Evolutionary conservation across 1,140 invertebrate genomes (phyloP).

Genomic region (Drosophila navojoa): DNA sequence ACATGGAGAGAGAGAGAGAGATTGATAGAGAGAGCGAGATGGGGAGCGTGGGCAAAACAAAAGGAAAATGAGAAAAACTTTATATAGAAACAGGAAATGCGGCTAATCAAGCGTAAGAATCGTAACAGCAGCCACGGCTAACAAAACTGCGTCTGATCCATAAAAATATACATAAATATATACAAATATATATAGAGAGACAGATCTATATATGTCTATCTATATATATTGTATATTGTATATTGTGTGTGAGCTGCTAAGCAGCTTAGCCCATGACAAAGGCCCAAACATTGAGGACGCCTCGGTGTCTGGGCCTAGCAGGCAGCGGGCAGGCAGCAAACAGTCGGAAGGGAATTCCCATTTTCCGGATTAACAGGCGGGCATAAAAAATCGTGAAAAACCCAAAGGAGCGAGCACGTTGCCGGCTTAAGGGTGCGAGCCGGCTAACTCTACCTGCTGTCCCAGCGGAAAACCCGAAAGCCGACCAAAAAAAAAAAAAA

Average conservation of each 20-base stretch:
- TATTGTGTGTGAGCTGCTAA: conserved; percentile 3
- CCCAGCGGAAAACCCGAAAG: conserved; percentile 1
- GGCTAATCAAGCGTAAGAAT: conserved; percentile 74
- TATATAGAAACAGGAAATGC: conserved; percentile 68
- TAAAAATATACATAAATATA: no score
- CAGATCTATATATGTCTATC: neutral
- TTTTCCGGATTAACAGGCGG: conserved; percentile 71
- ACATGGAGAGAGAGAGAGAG: neutral
- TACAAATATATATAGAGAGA: neutral
- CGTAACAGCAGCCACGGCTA: conserved; percentile 47
- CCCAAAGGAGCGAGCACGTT: conserved; percentile 8
- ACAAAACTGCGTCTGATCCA: no score
- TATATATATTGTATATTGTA: neutral
- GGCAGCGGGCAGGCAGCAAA: conserved; percentile 18
- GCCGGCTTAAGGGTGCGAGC: conserved; percentile 73
- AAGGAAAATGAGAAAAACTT: conserved; percentile 6
- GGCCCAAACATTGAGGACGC: neutral
- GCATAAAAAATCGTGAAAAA: conserved; percentile 48
- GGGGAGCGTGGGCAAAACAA: neutral
- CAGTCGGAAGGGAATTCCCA: conserved; percentile 76
- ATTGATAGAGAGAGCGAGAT: neutral
- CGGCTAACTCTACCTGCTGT: conserved; percentile 11
- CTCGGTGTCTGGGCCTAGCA: neutral
- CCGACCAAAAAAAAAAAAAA: neutral
- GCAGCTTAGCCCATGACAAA: conserved; percentile 29